Evolutionary conservation across 2,113 vertebrate species (phyloP), one percentile per base, ranked within the genome.

Genomic region (Gyps fulvus): DNA sequence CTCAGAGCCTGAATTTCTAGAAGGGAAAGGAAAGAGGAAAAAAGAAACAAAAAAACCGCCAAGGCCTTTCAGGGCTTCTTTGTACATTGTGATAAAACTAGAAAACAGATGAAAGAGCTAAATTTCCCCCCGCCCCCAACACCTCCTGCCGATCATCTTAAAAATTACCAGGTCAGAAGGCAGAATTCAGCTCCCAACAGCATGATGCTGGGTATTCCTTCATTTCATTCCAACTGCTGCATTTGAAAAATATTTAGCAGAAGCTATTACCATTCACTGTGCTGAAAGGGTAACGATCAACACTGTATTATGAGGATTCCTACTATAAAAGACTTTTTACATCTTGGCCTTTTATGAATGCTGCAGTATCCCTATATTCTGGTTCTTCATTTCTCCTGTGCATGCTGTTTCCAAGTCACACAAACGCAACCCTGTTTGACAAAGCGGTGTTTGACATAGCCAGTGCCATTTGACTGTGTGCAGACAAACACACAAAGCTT

Each of bases 341-440:
- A 52, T 71, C 36, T 54, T 83, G 78, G 71, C 50, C n/a, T 89
- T 84, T 38, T 32, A 63, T 15, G 26, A 73, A 80, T 43, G 32
- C 67, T 83, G 63, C 32, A 11, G 5, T 13, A 52, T 62, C 23
- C 63, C 29, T 3, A 0, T 29, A 57, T 74, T 62, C 25, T n/a
- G 36, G 0, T 13, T 91, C 81, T 47, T 34, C 5, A 0, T 59
- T 55, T 57, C 26, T 78, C 55, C 61, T 34, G 31, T 18, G n/a
- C 26, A 31, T 0, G 0, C 57, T 9, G 5, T 63, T 92, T 83
- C 50, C 43, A 65, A 45, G 36, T 32, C 62, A 32, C 52, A 58
- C 36, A 77, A 62, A 58, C 0, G 0, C 1, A 1, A 20, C 25
- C 26, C 43, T 8, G 0, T 47, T 11, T n/a, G 45, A 71, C 45